phyloP scores from a whole-genome alignment of 2,888 invertebrate genomes.

The Leptura quadrifasciata region DNA sequence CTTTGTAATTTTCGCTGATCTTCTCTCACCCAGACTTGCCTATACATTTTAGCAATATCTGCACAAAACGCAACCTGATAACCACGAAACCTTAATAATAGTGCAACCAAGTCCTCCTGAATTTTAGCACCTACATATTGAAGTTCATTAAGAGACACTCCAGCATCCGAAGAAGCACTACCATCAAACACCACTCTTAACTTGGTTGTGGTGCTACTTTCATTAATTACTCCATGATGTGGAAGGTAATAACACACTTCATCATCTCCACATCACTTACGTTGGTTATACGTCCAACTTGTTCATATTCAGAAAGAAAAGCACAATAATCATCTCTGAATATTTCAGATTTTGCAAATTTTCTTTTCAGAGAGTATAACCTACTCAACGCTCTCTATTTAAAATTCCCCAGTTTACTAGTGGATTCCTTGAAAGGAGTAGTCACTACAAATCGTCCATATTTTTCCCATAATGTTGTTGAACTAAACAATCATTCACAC shows the following conservation, averaged over 20 bases:
- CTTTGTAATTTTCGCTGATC: too few species aligned
- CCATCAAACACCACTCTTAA: constrained; percentile 40
- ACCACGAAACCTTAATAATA: constrained; percentile 3
- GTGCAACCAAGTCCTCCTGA: constrained; percentile 41
- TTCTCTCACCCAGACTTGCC: too few species aligned
- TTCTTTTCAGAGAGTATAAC: background rate
- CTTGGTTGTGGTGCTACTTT: constrained; percentile 37
- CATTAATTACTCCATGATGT: too few species aligned
- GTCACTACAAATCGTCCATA: too few species aligned
- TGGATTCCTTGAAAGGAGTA: background rate
- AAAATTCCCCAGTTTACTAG: background rate
- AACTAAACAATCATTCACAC: background rate
- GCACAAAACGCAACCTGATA: too few species aligned
- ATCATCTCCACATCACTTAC: constrained; percentile 3
- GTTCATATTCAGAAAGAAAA: too few species aligned
- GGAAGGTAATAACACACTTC: too few species aligned
- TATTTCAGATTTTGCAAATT: background rate
- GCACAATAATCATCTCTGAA: constrained; percentile 7
- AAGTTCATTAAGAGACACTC: constrained; percentile 37
- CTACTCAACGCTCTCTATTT: background rate
- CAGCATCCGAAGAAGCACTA: constrained; percentile 31
- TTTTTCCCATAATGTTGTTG: too few species aligned
- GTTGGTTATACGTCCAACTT: background rate
- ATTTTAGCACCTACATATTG: too few species aligned
- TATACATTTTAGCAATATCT: too few species aligned